Evolutionary conservation across 2,113 vertebrate species (phyloP), one percentile per base, ranked within the genome.

Genomic region (Ptyas mucosa): DNA sequence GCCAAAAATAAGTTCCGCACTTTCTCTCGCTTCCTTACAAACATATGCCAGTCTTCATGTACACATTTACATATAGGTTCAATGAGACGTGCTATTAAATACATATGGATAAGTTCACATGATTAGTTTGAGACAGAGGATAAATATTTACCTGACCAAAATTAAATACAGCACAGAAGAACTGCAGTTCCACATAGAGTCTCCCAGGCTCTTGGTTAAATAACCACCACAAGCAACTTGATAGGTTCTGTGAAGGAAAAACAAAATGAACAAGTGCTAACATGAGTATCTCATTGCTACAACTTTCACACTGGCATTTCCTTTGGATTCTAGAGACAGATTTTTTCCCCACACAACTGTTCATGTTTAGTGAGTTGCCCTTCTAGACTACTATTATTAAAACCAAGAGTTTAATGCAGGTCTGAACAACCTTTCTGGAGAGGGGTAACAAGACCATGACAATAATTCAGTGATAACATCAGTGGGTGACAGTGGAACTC

Each of bases 111-210:
- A 88, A 12, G 6, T 26, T 61, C 46, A 18, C 2, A 29, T 6
- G 29, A 55, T 34, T 0, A 26, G 55, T 91, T 93, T 92, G 18
- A 91, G 55, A 93, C 89, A 53, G 91, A 93, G 85, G 0, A 24
- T n/a, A 54, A 95, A 4, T 87, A 96, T 95, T 54, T 97, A 99
- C 99, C 98, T 99, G 99, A 93, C 98, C 99, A 96, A 98, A 99
- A 97, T 99, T 99, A 96, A 98, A 98, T 39, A 99, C 98, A 34
- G 98, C 98, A 96, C 99, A 99, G 97, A 99, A 99, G 97, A 99
- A 99, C 96, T 99, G 98, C 96, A 99, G 95, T 94, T 99, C 99
- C 95, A 99, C 97, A 94, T 99, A 99, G 0, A 99, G 98, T 92
- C 97, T 97, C 52, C 99, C 99, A 89, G 98, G 98, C 92, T 98